Percentiles rank a stretch among this genome's conserved stretches.
These are phyloP conservation scores for Cephalopachus bancanus DNA, from an alignment of 2,797 vertebrate genomes.

Conservation along the genomic window DNA sequence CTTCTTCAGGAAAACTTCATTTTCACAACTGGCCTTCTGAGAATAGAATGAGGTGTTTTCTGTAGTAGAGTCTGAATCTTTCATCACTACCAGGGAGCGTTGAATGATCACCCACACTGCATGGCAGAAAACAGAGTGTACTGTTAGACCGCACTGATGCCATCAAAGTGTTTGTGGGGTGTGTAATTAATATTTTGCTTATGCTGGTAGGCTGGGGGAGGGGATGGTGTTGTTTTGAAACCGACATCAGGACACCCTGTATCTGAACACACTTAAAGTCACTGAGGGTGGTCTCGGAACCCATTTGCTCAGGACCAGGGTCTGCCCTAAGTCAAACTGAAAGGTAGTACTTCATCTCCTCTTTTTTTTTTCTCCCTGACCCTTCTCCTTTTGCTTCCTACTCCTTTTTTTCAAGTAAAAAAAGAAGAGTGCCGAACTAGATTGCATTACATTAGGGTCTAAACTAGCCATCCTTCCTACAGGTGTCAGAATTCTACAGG, in stretches of 20 bases:
- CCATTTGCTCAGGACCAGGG: background rate
- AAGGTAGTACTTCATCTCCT: background rate
- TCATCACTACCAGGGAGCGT: rapidly evolving
- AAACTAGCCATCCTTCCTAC: background rate
- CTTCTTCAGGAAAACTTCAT: background rate
- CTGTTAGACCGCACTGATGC: background rate
- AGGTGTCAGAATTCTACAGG: background rate
- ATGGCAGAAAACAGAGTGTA: rapidly evolving
- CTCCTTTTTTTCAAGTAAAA: background rate
- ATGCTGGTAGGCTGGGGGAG: rapidly evolving
- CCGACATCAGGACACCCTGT: background rate
- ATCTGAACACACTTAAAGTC: background rate
- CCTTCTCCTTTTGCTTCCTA: background rate
- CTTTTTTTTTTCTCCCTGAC: background rate
- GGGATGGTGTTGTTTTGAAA: background rate
- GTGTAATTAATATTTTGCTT: rapidly evolving
- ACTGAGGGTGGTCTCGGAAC: background rate
- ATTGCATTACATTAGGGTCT: background rate
- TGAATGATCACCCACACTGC: rapidly evolving
- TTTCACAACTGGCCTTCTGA: background rate
- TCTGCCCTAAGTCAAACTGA: background rate
- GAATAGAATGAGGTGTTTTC: background rate
- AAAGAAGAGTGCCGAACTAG: background rate
- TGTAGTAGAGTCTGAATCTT: background rate
- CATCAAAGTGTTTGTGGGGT: background rate